Base-by-base conservation (phyloP, 2,797 vertebrate genomes). In the Fistularia commersonii region DNA sequence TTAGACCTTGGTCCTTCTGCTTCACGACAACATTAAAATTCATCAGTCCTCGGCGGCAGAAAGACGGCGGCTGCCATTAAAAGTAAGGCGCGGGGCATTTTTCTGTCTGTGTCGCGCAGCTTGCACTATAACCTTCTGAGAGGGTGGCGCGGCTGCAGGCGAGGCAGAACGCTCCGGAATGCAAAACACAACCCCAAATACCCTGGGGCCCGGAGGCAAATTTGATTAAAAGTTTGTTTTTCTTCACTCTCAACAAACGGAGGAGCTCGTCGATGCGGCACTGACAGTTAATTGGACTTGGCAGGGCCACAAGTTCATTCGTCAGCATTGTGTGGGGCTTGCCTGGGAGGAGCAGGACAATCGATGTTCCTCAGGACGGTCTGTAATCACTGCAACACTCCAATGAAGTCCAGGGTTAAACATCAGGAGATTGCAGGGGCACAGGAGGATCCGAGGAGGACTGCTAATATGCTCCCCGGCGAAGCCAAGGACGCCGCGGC, bases 221-320 rank as follows among this genome's bases (percentile, higher is more conserved):
- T 91, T 91, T 90, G 90, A 91, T 92, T 91, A 91, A 90, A 91
- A 91, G 89, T 90, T 90, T 90, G 88, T 91, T 91, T 91, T 91
- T 90, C 89, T 90, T 91, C 86, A 85, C 86, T 90, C 86, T 87
- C 87, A 86, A 86, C 85, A 87, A 90, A 91, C 75, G 74, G 77
- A 88, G 85, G 84, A 83, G 86, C 80, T 80, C 81, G 83, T 91
- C 88, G 87, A 90, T 92, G 92, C 89, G 89, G 91, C 90, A 91
- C 92, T 90, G 89, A 82, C 83, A 89, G 81, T 90, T 95, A 96
- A 97, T 93, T 94, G 94, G 92, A 95, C 94, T 91, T 95, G 94
- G 94, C 95, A 94, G 90, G 89, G 89, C 91, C 92, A 90, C 87
- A 85, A 92, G 93, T 96, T 95, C 92, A 96, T 96, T 95, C 88